These are phyloP conservation scores for Drosophila meridiana DNA, from an alignment of 2,888 invertebrate genomes.

Conservation along the genomic window DNA sequence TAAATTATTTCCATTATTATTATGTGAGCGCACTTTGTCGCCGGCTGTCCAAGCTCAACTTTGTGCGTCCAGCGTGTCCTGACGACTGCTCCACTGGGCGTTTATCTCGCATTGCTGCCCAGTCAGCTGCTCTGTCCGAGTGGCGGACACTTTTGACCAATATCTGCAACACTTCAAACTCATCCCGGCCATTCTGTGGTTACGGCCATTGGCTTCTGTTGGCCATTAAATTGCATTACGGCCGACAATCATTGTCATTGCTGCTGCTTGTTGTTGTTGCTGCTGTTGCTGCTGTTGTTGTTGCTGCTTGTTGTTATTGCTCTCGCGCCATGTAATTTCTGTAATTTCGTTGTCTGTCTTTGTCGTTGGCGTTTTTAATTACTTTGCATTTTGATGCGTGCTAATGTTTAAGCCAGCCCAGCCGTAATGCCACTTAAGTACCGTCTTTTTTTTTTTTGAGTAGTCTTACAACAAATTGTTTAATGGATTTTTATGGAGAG, in stretches of 20 bases:
- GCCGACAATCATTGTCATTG: slow-evolving; percentile 53
- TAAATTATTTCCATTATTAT: slow-evolving; percentile 83
- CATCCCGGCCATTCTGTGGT: slow-evolving; percentile 64
- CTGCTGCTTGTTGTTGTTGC: slow-evolving; percentile 29
- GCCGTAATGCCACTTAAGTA: slow-evolving; percentile 19
- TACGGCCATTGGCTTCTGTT: slow-evolving; percentile 52
- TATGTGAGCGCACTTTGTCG: slow-evolving; percentile 70
- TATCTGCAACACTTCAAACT: slow-evolving; percentile 77
- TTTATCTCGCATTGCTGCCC: slow-evolving; percentile 53
- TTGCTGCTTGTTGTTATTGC: slow-evolving; percentile 21
- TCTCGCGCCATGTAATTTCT: slow-evolving; percentile 54
- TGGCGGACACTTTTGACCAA: slow-evolving; percentile 72
- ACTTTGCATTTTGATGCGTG: slow-evolving; percentile 56
- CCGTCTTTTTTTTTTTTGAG: background rate
- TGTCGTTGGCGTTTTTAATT: slow-evolving; percentile 54
- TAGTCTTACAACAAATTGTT: background rate
- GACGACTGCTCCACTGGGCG: slow-evolving; percentile 65
- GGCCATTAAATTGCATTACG: slow-evolving; percentile 77
- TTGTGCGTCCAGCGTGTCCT: slow-evolving; percentile 31
- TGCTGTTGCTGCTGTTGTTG: slow-evolving; percentile 22
- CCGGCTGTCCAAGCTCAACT: slow-evolving; percentile 33
- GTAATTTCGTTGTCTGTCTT: slow-evolving; percentile 52
- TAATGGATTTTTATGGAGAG: slow-evolving; percentile 1
- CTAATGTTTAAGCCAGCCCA: slow-evolving; percentile 44
- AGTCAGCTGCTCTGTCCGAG: slow-evolving; percentile 20